A percentile compares a stretch with the other conserved stretches of the same genome.
Evolutionary conservation across 2,113 vertebrate species (phyloP).

Genomic region (Rhineura floridana): DNA sequence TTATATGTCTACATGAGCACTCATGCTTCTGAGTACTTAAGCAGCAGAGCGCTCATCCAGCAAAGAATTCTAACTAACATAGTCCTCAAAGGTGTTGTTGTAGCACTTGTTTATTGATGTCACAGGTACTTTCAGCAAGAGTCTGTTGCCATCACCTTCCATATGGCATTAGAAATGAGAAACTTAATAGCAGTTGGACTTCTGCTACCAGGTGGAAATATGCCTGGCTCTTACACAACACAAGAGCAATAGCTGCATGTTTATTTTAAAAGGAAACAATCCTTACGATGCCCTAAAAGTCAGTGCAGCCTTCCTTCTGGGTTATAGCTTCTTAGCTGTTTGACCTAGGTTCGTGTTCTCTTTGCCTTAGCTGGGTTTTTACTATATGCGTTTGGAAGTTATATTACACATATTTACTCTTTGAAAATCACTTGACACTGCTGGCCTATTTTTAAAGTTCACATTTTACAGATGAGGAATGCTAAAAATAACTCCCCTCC

Average conservation of each 20-base stretch:
- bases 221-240: not conserved
- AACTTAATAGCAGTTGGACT: not conserved
- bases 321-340: not conserved
- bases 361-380: not conserved
- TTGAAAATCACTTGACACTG: constrained; percentile 48
- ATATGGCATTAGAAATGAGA: not conserved
- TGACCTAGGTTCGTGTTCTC: not conserved
- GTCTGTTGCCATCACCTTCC: not conserved
- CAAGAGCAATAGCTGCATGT: not conserved
- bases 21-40: not conserved
- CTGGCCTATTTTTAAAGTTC: constrained; percentile 66
- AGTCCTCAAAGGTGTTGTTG: not conserved
- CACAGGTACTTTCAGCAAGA: not conserved
- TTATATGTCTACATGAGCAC: not conserved
- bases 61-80: not conserved
- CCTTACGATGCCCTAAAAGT: not conserved
- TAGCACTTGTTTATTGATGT: not conserved
- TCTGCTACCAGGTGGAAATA: not conserved
- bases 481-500: constrained; percentile 77
- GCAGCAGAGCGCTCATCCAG: not conserved
- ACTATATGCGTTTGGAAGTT: constrained; percentile 54
- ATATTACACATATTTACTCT: constrained; percentile 61
- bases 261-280: not conserved
- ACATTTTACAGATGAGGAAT: constrained; percentile 29
- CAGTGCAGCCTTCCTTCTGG: not conserved